Percentiles rank a stretch among this genome's conserved stretches.
These are phyloP conservation scores for Enteromius argenteus DNA, from an alignment of 2,797 vertebrate species.

Conservation along the genomic window DNA sequence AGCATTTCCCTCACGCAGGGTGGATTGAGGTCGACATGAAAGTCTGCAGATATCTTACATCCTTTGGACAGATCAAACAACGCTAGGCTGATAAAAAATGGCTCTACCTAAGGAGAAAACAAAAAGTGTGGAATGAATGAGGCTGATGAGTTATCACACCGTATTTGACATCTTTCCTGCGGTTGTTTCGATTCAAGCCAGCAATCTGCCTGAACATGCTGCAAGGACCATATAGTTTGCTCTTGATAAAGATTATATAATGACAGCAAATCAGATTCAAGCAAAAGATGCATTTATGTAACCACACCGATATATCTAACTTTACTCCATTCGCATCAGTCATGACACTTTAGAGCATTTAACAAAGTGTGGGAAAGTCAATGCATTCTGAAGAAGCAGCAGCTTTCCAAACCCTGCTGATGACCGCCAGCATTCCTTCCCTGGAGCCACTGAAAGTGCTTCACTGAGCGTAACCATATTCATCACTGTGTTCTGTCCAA, in stretches of 20 bases:
- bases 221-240: not conserved
- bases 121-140: not conserved
- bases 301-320: not conserved
- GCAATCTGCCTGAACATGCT: not conserved
- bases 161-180: not conserved
- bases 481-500: constrained; percentile 48
- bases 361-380: not conserved
- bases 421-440: constrained; percentile 59
- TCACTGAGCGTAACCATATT: constrained; percentile 33
- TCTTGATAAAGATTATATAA: not conserved
- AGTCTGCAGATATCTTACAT: constrained; percentile 96
- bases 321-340: not conserved
- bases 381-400: not conserved
- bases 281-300: not conserved
- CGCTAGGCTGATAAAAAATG: constrained; percentile 94
- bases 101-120: constrained; percentile 84
- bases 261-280: not conserved
- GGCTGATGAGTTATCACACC: not conserved
- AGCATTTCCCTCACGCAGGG: constrained; percentile 89
- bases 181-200: not conserved
- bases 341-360: not conserved
- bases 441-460: constrained; percentile 54
- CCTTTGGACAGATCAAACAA: constrained; percentile 92
- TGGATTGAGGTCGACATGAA: constrained; percentile 93
- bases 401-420: constrained; percentile 64